Percentiles rank a stretch among this genome's conserved stretches.
Conservation (phyloP, 2,888 invertebrate species). For the Norana najaformis region DNA sequence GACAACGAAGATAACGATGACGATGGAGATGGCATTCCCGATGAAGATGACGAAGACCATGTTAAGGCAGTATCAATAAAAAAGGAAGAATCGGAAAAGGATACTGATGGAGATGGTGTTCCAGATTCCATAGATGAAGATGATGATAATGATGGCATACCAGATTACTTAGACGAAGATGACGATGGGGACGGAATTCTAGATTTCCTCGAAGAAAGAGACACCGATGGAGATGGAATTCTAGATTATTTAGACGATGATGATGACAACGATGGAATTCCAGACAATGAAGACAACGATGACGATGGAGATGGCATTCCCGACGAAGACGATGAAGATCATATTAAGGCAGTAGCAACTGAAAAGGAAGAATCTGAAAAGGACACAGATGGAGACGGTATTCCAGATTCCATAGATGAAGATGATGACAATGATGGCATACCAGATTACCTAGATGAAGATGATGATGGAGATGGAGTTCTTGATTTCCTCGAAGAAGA, state of each 20-base stretch:
- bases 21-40: conserved; percentile 36
- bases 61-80: conserved; percentile 24
- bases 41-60: conserved; percentile 30
- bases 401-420: conserved; percentile 42
- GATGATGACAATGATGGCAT: conserved; percentile 43
- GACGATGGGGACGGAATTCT: conserved; percentile 44
- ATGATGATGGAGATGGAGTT: conserved; percentile 52
- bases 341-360: conserved; percentile 27
- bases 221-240: conserved; percentile 45
- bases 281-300: conserved; percentile 31
- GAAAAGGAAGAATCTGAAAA: not conserved
- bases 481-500: conserved; percentile 40
- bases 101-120: conserved; percentile 49
- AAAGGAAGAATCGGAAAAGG: conserved; percentile 37
- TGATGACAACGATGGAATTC: conserved; percentile 33
- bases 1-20: conserved; percentile 43
- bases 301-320: conserved; percentile 35
- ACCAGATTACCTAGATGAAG: conserved; percentile 36
- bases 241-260: conserved; percentile 45
- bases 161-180: conserved; percentile 37
- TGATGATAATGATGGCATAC: conserved; percentile 36
- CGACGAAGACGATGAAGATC: conserved; percentile 40
- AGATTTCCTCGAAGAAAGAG: conserved; percentile 41
- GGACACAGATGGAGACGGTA: conserved; percentile 14
- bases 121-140: conserved; percentile 26